phyloP scores from a whole-genome alignment of 2,797 vertebrate species.

The Lagocephalus sceleratus region DNA sequence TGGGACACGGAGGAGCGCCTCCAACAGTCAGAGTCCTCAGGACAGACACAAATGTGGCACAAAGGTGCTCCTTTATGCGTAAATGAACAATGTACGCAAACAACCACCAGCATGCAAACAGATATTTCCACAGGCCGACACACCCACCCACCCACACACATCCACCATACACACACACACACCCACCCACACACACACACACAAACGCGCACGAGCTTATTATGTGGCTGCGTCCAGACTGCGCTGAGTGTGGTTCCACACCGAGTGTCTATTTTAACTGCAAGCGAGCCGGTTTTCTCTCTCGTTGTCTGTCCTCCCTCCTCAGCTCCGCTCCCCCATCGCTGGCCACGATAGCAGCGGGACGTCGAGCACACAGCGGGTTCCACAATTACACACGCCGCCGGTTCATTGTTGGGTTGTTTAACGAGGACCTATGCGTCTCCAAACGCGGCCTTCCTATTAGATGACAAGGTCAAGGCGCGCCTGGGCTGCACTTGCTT shows the following conservation, averaged over 20 bases:
- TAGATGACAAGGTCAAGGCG: constrained; percentile 3
- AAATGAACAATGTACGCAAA: constrained; percentile 30
- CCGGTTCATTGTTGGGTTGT: constrained; percentile 69
- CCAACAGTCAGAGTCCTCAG: constrained; percentile 49
- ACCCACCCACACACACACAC: constrained; percentile 22
- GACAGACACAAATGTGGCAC: constrained; percentile 42
- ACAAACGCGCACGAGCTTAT: constrained; percentile 51
- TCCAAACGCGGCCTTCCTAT: constrained; percentile 19
- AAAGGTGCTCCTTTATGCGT: constrained; percentile 35
- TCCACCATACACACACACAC: constrained; percentile 25
- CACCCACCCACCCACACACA: constrained; percentile 26
- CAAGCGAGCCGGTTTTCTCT: constrained; percentile 64
- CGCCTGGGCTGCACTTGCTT: constrained; percentile 14
- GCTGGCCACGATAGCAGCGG: constrained; percentile 41
- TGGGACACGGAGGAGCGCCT: constrained; percentile 53
- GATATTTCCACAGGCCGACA: constrained; percentile 36
- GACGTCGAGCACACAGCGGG: constrained; percentile 54
- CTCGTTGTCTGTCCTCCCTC: constrained; percentile 38
- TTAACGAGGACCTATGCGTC: constrained; percentile 60
- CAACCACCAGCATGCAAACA: constrained; percentile 36
- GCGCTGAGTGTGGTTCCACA: constrained; percentile 67
- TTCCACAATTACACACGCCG: constrained; percentile 60
- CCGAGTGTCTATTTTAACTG: constrained; percentile 73
- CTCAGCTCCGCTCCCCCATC: constrained; percentile 56
- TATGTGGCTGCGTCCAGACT: constrained; percentile 70